Evolutionary conservation across 2,113 vertebrate genomes (phyloP).

Genomic region (Pantherophis guttatus): DNA sequence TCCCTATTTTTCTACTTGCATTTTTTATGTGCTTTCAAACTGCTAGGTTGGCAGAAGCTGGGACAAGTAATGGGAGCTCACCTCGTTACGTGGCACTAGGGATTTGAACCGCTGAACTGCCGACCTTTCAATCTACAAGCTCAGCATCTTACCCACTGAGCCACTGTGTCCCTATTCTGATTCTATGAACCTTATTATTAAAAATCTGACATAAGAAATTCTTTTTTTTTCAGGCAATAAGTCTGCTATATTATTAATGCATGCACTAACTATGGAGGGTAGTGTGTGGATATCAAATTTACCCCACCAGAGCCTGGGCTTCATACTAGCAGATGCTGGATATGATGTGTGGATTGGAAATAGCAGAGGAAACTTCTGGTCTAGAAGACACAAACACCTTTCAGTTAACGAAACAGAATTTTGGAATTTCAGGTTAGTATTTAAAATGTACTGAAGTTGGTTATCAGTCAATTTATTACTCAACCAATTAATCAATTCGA

Average conservation of each 20-base stretch:
- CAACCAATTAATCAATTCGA: background rate
- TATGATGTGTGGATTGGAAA: constrained; percentile 89
- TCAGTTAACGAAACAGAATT: constrained; percentile 69
- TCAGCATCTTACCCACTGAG: too few species aligned
- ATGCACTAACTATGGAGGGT: constrained; percentile 79
- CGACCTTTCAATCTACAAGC: too few species aligned
- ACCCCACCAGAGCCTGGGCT: constrained; percentile 80
- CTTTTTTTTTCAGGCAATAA: constrained; percentile 61
- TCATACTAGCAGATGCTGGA: constrained; percentile 80
- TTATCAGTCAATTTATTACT: background rate
- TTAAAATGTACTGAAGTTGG: background rate
- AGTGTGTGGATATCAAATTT: too few species aligned
- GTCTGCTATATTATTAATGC: constrained; percentile 80
- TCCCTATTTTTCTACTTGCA: too few species aligned
- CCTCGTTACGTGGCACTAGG: too few species aligned
- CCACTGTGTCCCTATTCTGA: too few species aligned
- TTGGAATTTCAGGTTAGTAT: constrained; percentile 83
- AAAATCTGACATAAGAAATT: background rate
- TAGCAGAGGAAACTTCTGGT: constrained; percentile 86
- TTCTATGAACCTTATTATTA: background rate
- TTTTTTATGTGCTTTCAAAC: too few species aligned
- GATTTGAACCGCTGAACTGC: too few species aligned
- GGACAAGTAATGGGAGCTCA: too few species aligned
- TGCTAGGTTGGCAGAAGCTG: too few species aligned
- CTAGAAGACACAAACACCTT: constrained; percentile 73